These are phyloP conservation scores for Pogonognathellus flavescens DNA, from an alignment of 1,140 invertebrate genomes.

Conservation along the genomic window DNA sequence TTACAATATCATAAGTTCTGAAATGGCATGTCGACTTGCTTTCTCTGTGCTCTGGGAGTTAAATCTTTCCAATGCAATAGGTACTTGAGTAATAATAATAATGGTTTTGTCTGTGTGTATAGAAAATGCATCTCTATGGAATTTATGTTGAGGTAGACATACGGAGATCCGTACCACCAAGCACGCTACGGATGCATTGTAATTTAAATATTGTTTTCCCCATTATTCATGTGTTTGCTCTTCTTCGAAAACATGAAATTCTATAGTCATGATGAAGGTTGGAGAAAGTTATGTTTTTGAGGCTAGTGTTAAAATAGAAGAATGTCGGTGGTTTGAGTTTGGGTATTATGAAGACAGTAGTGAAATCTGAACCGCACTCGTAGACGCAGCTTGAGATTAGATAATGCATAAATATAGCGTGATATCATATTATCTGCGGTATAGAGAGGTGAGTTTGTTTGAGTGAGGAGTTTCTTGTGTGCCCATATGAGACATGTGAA, in stretches of 20 bases:
- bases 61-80: no score
- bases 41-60: no score
- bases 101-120: no score
- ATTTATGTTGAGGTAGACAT: background rate
- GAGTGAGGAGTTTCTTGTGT: no score
- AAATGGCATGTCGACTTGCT: no score
- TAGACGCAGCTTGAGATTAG: background rate
- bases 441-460: background rate
- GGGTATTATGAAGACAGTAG: background rate
- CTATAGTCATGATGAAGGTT: background rate
- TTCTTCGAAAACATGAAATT: background rate
- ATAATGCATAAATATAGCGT: background rate
- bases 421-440: background rate
- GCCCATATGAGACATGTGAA: constrained; percentile 7
- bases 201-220: constrained; percentile 34
- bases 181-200: background rate
- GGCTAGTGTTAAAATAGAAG: background rate
- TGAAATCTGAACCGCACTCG: background rate
- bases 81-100: no score
- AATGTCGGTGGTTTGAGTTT: background rate
- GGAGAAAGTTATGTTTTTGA: constrained; percentile 16
- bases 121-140: no score
- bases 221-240: background rate
- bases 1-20: no score
- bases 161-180: background rate